These are phyloP conservation scores for Lithobates pipiens DNA, from an alignment of 2,797 vertebrate genomes.

Conservation along the genomic window DNA sequence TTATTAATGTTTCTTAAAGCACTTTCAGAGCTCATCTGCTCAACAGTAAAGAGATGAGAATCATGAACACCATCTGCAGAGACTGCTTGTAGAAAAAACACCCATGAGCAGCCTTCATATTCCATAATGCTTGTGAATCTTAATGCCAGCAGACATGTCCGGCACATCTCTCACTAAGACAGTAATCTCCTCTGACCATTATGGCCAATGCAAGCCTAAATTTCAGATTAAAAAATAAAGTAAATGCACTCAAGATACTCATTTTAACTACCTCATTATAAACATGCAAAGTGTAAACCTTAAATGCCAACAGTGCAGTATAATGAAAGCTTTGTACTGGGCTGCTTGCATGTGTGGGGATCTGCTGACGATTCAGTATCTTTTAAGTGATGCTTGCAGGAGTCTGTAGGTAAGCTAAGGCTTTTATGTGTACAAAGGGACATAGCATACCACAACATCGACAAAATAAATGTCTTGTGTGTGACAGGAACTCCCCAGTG, in stretches of 20 bases:
- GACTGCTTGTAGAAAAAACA: slow-evolving; percentile 65
- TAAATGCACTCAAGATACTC: slow-evolving; percentile 17
- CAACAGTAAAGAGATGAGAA: slow-evolving; percentile 31
- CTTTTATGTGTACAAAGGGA: slow-evolving; percentile 31
- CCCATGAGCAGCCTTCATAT: slow-evolving; percentile 64
- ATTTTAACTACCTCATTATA: slow-evolving; percentile 67
- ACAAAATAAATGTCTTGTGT: not conserved
- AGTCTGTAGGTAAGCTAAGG: not conserved
- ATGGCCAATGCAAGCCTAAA: slow-evolving; percentile 1
- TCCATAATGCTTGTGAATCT: slow-evolving; percentile 61
- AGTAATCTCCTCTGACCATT: slow-evolving; percentile 40
- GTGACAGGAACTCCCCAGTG: not conserved
- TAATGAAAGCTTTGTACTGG: slow-evolving; percentile 18
- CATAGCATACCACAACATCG: not conserved
- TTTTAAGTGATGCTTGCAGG: not conserved
- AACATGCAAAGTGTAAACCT: slow-evolving; percentile 69
- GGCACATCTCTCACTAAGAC: slow-evolving; percentile 29
- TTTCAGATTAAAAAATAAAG: slow-evolving; percentile 23
- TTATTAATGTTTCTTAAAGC: slow-evolving; percentile 69
- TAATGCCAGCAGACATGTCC: slow-evolving; percentile 41
- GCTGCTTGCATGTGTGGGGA: slow-evolving; percentile 6
- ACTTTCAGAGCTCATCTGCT: slow-evolving; percentile 63
- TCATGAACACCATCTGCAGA: slow-evolving; percentile 64
- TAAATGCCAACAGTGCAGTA: slow-evolving; percentile 63
- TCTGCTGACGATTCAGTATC: slow-evolving; percentile 29